Evolutionary conservation across 2,888 invertebrate species (phyloP).

Genomic region (Polyploca ridens): DNA sequence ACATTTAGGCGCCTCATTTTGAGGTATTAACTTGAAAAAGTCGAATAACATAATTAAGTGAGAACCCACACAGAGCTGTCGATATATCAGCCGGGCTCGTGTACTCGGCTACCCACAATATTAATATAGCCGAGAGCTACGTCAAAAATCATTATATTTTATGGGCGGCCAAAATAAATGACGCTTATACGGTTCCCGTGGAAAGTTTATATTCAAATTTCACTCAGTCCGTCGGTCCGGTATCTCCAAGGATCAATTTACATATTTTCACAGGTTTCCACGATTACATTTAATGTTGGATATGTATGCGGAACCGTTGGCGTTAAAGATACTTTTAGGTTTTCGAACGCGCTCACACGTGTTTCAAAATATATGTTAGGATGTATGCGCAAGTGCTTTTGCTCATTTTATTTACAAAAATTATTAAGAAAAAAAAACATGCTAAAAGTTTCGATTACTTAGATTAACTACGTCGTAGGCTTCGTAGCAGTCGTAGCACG

Average conservation of each 20-base stretch:
- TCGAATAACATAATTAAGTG: constrained; percentile 47
- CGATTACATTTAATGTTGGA: constrained; percentile 72
- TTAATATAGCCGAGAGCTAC: constrained; percentile 76
- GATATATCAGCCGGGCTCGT: constrained; percentile 55
- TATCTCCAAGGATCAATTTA: constrained; percentile 84
- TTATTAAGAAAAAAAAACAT: neutral
- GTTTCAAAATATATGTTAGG: constrained; percentile 3
- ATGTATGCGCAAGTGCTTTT: constrained; percentile 26
- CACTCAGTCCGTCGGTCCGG: constrained; percentile 76
- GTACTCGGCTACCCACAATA: constrained; percentile 67
- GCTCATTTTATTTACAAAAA: neutral
- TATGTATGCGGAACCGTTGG: constrained; percentile 45
- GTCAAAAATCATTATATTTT: constrained; percentile 84
- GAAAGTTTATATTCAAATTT: constrained; percentile 84
- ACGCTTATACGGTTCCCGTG: constrained; percentile 74
- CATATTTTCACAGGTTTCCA: constrained; percentile 83
- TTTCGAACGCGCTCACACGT: constrained; percentile 18
- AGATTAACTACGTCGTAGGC: neutral
- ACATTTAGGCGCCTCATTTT: neutral
- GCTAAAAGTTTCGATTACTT: neutral
- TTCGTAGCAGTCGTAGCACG: neutral
- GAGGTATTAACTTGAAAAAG: constrained; percentile 11
- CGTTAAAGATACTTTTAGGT: constrained; percentile 39
- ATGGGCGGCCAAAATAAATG: constrained; percentile 81
- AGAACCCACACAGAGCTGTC: constrained; percentile 59